Evolutionary conservation across 2,797 vertebrate species (phyloP), one percentile per base, ranked within the genome.

Genomic region (Todus mexicanus): DNA sequence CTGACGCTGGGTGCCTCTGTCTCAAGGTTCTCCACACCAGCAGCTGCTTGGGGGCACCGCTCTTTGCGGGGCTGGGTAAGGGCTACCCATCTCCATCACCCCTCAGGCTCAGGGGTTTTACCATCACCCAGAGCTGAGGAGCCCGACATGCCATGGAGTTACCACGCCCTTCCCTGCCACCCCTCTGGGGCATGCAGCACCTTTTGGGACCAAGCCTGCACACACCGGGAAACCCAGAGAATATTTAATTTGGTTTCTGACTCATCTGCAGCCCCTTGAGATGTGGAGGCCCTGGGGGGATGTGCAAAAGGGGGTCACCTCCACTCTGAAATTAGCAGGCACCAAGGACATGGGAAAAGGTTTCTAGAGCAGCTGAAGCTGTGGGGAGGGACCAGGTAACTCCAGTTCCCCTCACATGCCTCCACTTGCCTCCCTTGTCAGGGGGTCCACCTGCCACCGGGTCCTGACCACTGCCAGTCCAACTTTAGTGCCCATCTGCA

Each of bases 241-340:
- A 75, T 57, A 59, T 84, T 87, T 70, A 47, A 73, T 93, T 91
- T 60, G 9, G 53, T 88, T 95, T 89, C 90, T 88, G 70, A 94
- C 66, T 89, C 76, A 80, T 68, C 60, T 1, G 0, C 3, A 5
- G 87, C 74, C 57, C 63, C 75, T 45, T n/a, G 89, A 94, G 90
- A 80, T 1, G 4, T 0, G 0, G 70, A 56, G 40, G 60, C 73
- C 87, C 64, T 33, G 59, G 56, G 25, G 50, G 48, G 9, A 45
- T 0, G 3, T 20, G 11, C 3, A 15, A 89, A 96, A 96, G 45
- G 56, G 74, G 93, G 92, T 95, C 96, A 96, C 91, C 94, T 96
- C 76, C 2, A 4, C 66, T 89, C 87, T 51, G 35, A 95, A 96
- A 96, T 95, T 95, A 96, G 94, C 51, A 95, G 73, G 70, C 51